Evolutionary conservation across 2,888 invertebrate species (phyloP).

Genomic region (Chironomus tentans): DNA sequence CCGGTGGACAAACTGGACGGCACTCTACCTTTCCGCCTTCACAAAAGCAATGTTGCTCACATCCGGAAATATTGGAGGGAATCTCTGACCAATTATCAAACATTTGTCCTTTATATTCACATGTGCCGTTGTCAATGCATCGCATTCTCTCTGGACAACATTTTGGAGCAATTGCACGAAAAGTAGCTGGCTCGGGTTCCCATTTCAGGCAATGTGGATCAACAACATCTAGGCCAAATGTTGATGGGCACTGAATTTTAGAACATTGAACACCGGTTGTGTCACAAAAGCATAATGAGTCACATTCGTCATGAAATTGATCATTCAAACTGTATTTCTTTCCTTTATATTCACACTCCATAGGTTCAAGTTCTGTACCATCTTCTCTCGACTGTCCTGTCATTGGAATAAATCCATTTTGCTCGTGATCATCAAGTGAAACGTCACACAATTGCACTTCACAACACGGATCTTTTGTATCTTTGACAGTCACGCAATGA

Average conservation of each 20-base stretch:
- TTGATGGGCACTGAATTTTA: constrained; percentile 72
- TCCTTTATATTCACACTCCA: constrained; percentile 36
- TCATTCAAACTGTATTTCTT: constrained; percentile 46
- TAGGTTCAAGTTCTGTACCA: not conserved
- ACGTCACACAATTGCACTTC: constrained; percentile 79
- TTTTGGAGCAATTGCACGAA: constrained; percentile 60
- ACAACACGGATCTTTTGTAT: constrained; percentile 76
- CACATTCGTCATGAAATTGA: constrained; percentile 75
- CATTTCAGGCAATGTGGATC: constrained; percentile 78
- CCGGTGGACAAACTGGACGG: constrained; percentile 67
- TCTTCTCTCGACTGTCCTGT: constrained; percentile 35
- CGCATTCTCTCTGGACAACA: constrained; percentile 73
- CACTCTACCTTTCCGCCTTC: constrained; percentile 82
- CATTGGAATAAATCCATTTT: constrained; percentile 37
- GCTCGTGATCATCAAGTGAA: constrained; percentile 66
- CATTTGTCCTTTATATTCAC: constrained; percentile 57
- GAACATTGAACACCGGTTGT: constrained; percentile 64
- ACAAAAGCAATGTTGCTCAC: constrained; percentile 78
- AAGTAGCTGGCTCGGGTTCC: constrained; percentile 69
- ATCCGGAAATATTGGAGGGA: constrained; percentile 63
- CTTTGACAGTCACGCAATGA: constrained; percentile 71
- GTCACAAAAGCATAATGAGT: constrained; percentile 67
- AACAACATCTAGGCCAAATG: constrained; percentile 74
- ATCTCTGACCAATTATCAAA: constrained; percentile 70
- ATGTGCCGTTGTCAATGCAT: constrained; percentile 75